These are phyloP conservation scores for Pampus argenteus DNA, from an alignment of 2,797 vertebrate species.

Conservation along the genomic window DNA sequence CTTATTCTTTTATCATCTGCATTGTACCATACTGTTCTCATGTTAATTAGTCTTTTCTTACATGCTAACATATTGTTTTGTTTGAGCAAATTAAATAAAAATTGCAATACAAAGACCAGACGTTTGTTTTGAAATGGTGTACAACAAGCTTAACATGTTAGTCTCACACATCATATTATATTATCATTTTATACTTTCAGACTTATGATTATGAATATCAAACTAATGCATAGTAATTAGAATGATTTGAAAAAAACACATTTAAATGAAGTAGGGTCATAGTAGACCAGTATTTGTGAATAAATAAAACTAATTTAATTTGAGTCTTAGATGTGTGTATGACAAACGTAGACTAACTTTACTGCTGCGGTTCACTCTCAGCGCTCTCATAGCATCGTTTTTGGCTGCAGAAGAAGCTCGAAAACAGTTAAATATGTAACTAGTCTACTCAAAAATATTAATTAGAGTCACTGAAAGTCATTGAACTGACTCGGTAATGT, in stretches of 20 bases:
- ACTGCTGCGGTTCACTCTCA: no score
- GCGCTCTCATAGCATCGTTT: no score
- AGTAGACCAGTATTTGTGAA: no score
- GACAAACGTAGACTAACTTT: no score
- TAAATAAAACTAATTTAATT: no score
- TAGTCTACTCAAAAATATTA: no score
- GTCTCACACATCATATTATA: background rate
- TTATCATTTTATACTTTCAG: background rate
- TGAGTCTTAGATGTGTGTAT: no score
- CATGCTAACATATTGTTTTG: constrained; percentile 93
- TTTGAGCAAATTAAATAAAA: constrained; percentile 99
- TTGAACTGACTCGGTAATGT: background rate
- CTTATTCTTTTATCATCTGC: constrained; percentile 85
- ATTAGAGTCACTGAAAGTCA: background rate
- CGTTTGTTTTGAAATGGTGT: constrained; percentile 22
- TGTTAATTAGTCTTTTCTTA: constrained; percentile 95
- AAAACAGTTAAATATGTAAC: no score
- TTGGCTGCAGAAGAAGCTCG: no score
- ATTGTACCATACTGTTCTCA: constrained; percentile 91
- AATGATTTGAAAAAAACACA: no score
- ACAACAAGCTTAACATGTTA: background rate
- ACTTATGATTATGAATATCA: background rate
- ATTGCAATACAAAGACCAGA: constrained; percentile 89
- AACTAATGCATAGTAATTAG: background rate
- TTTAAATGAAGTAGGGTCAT: no score